Base-by-base conservation (phyloP, 2,888 invertebrate genomes). In the Sicus ferrugineus region DNA sequence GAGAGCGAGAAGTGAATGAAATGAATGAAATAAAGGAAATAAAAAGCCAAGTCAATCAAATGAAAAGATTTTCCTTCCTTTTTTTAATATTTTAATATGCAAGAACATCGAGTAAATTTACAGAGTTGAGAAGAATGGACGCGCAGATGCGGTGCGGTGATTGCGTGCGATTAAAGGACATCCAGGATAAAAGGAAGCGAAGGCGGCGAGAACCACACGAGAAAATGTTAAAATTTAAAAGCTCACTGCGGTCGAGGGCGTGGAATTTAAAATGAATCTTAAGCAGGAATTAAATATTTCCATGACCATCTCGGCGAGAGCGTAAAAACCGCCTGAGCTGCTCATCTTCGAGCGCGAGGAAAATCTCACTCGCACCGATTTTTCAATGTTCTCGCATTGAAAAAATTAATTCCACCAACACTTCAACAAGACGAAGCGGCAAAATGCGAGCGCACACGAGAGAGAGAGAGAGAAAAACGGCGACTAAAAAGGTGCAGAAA, bases 51-150 rank as follows among this genome's bases (percentile, higher is more conserved):
- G 42, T 42, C 42, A 42, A 42, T 42, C n/a, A 42, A 50, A 50
- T 50, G 50, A 50, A 21, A 50, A 50, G 50, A n/a, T 21, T n/a
- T 50, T 50, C n/a, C n/a, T n/a, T n/a, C n/a, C n/a, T n/a, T n/a
- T n/a, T n/a, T n/a, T n/a, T n/a, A n/a, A n/a, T 50, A 50, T 50
- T 50, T 50, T 50, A 7, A 50, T 11, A 50, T 50, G 9, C 50
- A n/a, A 50, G 21, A 50, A 21, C 19, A 50, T 50, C 23, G 19
- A 21, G 50, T 5, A 50, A 50, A 50, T 50, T 50, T 50, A 1
- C 50, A 6, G 50, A 9, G 50, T 21, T 21, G 50, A 23, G 23
- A 21, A 21, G 19, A 50, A 50, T 19, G 5, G 21, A 50, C 21
- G 19, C 50, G 21, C 21, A 50, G 19, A 50, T n/a, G 16, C 38